phyloP scores from a whole-genome alignment of 2,113 vertebrate species.

The zebrafish (Danio rerio) region DNA sequence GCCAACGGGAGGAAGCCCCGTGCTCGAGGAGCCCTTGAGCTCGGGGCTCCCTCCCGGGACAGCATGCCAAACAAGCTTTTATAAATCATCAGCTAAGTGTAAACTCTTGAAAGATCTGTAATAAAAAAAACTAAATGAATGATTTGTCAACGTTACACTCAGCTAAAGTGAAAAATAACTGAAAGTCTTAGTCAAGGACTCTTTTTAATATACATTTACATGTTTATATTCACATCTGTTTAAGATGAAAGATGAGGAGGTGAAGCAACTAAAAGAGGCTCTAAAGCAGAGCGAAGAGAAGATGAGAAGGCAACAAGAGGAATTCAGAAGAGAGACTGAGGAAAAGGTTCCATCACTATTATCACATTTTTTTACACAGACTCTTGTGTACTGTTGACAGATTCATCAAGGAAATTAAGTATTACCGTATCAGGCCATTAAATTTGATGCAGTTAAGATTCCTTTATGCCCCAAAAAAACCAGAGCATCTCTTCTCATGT shows the following conservation, averaged over 20 bases:
- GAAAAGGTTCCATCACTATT: slow-evolving; percentile 61
- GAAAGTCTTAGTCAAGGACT: too few relatives aligned
- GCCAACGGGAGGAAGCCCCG: too few relatives aligned
- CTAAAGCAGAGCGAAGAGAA: slow-evolving; percentile 63
- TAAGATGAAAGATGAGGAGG: slow-evolving; percentile 73
- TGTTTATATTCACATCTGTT: neutral
- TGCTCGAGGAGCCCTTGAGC: too few relatives aligned
- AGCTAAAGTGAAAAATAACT: too few relatives aligned
- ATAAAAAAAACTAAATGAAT: too few relatives aligned
- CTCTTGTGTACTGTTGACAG: neutral
- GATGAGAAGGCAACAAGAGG: slow-evolving; percentile 61
- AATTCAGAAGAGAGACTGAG: slow-evolving; percentile 62
- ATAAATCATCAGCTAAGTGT: too few relatives aligned
- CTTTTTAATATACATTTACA: neutral
- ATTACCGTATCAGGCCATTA: neutral
- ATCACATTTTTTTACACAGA: neutral
- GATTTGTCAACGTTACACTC: too few relatives aligned
- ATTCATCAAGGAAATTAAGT: neutral
- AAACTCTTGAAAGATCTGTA: too few relatives aligned
- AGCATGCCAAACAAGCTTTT: too few relatives aligned
- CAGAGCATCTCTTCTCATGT: neutral
- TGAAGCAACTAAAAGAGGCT: slow-evolving; percentile 61
- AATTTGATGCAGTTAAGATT: neutral
- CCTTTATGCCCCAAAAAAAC: neutral
- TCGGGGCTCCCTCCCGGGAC: too few relatives aligned